Conservation (phyloP, 2,888 invertebrate genomes). For the Dusona sp. region DNA sequence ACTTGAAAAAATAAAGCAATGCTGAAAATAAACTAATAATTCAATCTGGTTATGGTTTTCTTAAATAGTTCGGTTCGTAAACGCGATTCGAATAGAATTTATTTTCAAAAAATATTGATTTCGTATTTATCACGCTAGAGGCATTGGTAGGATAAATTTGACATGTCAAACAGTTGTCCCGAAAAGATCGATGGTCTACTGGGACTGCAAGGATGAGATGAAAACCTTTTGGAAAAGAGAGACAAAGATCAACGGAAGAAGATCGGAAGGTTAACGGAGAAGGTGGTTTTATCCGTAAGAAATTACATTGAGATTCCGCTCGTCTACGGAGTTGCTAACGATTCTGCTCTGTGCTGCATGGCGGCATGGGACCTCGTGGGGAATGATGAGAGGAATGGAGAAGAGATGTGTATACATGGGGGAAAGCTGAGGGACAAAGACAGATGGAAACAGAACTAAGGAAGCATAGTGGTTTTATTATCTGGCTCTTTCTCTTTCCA, state of each 20-base stretch:
- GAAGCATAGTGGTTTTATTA: constrained; percentile 65
- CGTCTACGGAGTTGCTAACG: constrained; percentile 83
- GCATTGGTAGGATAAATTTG: not conserved
- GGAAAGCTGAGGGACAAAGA: constrained; percentile 30
- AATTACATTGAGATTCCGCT: constrained; percentile 84
- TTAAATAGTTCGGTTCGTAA: not conserved
- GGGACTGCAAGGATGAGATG: not conserved
- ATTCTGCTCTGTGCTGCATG: constrained; percentile 76
- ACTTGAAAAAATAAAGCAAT: too few species aligned
- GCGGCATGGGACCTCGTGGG: constrained; percentile 64
- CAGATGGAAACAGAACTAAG: constrained; percentile 55
- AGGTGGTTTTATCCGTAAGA: constrained; percentile 77
- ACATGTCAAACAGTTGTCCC: not conserved
- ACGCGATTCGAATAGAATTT: too few species aligned
- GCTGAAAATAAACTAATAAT: too few species aligned
- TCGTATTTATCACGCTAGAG: not conserved
- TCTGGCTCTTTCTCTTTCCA: constrained; percentile 55
- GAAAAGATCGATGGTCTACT: not conserved
- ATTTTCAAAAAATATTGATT: not conserved
- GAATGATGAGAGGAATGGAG: constrained; percentile 60
- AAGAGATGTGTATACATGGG: constrained; percentile 46
- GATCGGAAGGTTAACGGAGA: constrained; percentile 69
- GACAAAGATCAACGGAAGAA: constrained; percentile 66
- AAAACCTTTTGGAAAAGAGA: constrained; percentile 55
- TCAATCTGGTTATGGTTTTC: too few species aligned